phyloP scores from a whole-genome alignment of 2,797 vertebrate species.

The Astyanax mexicanus region DNA sequence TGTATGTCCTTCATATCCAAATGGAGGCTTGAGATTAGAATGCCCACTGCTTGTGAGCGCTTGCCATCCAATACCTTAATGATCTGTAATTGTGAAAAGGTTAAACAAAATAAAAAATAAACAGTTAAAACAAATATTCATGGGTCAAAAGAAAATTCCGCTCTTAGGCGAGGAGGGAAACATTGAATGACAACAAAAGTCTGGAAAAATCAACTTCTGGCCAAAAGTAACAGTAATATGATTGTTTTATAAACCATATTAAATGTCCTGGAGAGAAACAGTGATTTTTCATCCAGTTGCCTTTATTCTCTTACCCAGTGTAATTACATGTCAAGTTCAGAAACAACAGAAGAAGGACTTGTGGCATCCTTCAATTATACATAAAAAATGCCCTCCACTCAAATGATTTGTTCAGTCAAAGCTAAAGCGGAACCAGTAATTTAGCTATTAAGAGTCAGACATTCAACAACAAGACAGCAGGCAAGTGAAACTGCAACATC shows the following conservation, averaged over 20 bases:
- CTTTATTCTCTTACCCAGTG: conserved; percentile 36
- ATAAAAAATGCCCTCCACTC: conserved; percentile 27
- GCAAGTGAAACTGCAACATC: conserved; percentile 11
- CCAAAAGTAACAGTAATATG: conserved; percentile 44
- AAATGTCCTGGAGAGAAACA: conserved; percentile 33
- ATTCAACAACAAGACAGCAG: conserved; percentile 22
- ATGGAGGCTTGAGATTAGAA: conserved; percentile 98
- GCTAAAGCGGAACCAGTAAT: conserved; percentile 8
- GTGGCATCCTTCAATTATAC: conserved; percentile 36
- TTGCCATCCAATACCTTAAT: conserved; percentile 94
- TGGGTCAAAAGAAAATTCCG: neutral
- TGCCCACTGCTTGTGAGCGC: conserved; percentile 94
- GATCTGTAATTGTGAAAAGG: conserved; percentile 76
- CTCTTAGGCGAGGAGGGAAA: conserved; percentile 1
- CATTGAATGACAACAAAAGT: conserved; percentile 30
- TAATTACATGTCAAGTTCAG: conserved; percentile 43
- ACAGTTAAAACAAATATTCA: neutral
- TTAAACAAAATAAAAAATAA: conserved; percentile 33
- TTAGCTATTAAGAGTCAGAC: conserved; percentile 29
- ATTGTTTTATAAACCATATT: conserved; percentile 51
- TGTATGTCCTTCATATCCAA: conserved; percentile 98
- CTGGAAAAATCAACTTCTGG: conserved; percentile 22
- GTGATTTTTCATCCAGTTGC: conserved; percentile 30
- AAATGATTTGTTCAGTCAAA: conserved; percentile 14
- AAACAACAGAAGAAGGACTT: conserved; percentile 25